Evolutionary conservation across 2,113 vertebrate genomes (phyloP).

Genomic region (Ailurus styani): DNA sequence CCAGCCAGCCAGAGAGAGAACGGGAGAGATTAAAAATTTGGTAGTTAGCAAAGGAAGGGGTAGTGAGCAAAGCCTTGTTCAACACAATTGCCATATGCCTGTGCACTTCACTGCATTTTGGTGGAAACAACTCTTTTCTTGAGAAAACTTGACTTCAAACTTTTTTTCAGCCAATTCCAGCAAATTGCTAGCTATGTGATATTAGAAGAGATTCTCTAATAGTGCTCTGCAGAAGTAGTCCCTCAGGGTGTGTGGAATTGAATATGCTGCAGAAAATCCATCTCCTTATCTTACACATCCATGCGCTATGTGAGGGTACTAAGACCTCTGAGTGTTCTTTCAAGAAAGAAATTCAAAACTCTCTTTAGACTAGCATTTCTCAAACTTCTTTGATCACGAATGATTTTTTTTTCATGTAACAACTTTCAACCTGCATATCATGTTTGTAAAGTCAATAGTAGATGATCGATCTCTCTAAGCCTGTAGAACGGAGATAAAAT

Average conservation of each 20-base stretch:
- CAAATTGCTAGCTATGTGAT: background rate
- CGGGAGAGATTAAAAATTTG: background rate
- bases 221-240: background rate
- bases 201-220: background rate
- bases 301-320: background rate
- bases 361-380: background rate
- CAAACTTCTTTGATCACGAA: background rate
- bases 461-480: background rate
- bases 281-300: background rate
- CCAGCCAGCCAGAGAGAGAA: background rate
- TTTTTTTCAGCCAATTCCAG: background rate
- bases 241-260: background rate
- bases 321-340: background rate
- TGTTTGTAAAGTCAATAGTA: background rate
- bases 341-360: background rate
- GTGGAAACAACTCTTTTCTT: background rate
- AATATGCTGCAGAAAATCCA: background rate
- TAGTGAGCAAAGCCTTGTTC: background rate
- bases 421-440: background rate
- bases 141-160: background rate
- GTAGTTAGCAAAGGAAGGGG: background rate
- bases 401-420: background rate
- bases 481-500: background rate
- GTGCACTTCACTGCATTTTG: background rate
- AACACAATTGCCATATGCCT: background rate